Base-by-base conservation (phyloP, 2,888 invertebrate genomes). In the Drosophila maculinotata region DNA sequence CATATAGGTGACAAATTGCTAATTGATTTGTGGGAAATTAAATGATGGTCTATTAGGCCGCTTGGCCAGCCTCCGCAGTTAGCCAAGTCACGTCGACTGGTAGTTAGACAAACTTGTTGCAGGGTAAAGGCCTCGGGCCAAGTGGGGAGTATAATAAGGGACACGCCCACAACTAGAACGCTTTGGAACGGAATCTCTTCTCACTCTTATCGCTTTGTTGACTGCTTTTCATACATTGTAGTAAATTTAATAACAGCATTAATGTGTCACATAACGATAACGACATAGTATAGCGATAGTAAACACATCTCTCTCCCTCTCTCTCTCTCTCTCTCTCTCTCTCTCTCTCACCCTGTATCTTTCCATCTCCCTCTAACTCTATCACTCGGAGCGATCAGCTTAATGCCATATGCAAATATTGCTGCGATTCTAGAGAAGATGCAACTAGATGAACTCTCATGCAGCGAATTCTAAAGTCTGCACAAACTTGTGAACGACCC, bases 171-270 rank as follows among this genome's bases (percentile, higher is more conserved):
- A 38, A 28, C 28, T 44, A 15, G 7, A 38, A 1, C 12, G 23
- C 0, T 4, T n/a, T 23, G 20, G 2, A 35, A 17, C 31, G 14
- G 42, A 41, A 38, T 35, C 28, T 60, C 15, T 28, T 56, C 25
- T 17, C n/a, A n/a, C n/a, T 12, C 70, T 79, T 85, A 85, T 79
- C 77, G 39, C 39, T 49, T 35, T 86, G 83, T 85, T 86, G 81
- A 84, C 83, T 38, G 36, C 35, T 65, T 52, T 45, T 23, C 41
- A 36, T 48, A 66, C 77, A 48, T 69, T 42, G 74, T 58, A 44
- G 51, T 53, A 64, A 35, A 59, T 58, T 79, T 63, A 51, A 71
- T 52, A 58, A 47, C 69, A 60, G 79, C 59, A 63, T 69, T 76
- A 77, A 79, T 72, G 69, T 82, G 81, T 85, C 81, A 82, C 75